Base-by-base conservation (phyloP, 2,888 invertebrate species). In the Nudaria mundana region DNA sequence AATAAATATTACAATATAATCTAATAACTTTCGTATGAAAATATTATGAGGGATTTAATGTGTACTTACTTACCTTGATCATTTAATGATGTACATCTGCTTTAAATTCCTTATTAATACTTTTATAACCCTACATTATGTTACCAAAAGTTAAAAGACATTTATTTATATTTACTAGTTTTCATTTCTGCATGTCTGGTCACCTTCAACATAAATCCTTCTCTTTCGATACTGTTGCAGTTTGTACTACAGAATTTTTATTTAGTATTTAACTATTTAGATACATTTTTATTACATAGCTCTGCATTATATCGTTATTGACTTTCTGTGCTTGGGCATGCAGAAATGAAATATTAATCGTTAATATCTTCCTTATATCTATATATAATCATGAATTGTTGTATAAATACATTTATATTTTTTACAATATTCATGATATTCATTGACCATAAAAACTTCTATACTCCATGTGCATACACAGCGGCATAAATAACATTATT, bases 171-270 rank as follows among this genome's bases (percentile, higher is more conserved):
- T 59, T 55, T 55, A 62, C 44, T 49, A 52, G 69, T n/a, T n/a
- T n/a, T 80, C 86, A 78, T 88, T 84, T 71, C 87, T 88, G 87
- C 87, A 84, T 86, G 86, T 88, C 87, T 88, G 87, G 87, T 87
- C 86, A 85, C 82, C 87, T 87, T 85, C 52, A 52, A 55, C 40
- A 56, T 56, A 45, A 47, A 63, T 64, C 55, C 68, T 63, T 70
- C 58, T 72, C 55, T 64, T 54, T 56, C 53, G 48, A 55, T 57
- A 62, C 66, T 76, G 63, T 74, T 60, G 71, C 76, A 70, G 50
- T 69, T 71, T 74, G 66, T 71, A 76, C 75, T 76, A 67, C 68
- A 70, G 63, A 67, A 47, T 66, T 26, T 37, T 69, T 69, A 48
- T 66, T 76, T 75, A 66, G 50, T 63, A 65, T 64, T 63, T 60